A percentile compares a stretch with the other conserved stretches of the same genome.
phyloP scores from a whole-genome alignment of 2,113 vertebrate species.

The Cettia cetti region DNA sequence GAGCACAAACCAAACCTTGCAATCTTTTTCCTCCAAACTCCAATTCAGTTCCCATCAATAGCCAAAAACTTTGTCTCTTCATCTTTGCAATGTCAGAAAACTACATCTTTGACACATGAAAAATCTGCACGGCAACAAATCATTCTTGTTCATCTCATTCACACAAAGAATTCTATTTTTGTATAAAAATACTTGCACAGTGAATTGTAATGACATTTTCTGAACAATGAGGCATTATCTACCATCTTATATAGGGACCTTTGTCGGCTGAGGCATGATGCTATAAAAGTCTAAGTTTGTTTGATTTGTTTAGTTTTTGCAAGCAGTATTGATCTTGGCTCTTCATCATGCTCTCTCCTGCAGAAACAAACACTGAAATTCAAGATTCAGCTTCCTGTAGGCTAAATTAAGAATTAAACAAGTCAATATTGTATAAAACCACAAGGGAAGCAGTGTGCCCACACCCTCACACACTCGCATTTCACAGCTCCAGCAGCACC shows the following conservation, averaged over 20 bases:
- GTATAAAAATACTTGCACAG: neutral
- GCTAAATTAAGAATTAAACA: constrained; percentile 21
- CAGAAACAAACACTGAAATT: constrained; percentile 46
- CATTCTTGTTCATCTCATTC: neutral
- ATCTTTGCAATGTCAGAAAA: neutral
- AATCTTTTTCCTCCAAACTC: neutral
- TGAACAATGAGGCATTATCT: constrained; percentile 32
- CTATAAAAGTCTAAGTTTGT: neutral
- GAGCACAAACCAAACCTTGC: neutral
- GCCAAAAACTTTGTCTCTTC: neutral
- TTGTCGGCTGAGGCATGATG: neutral
- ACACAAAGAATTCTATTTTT: constrained; percentile 12
- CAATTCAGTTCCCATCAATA: neutral
- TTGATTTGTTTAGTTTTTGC: neutral
- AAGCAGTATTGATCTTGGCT: constrained; percentile 51
- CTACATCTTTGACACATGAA: neutral
- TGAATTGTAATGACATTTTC: neutral
- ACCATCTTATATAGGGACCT: neutral
- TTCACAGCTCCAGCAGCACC: neutral
- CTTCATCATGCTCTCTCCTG: neutral
- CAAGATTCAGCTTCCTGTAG: constrained; percentile 8
- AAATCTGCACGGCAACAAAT: neutral
- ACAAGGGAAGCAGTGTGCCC: neutral
- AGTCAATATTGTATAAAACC: neutral
- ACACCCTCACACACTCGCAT: neutral